Base-by-base conservation (phyloP, 2,888 invertebrate genomes). In the Ichneumoninae sp. region DNA sequence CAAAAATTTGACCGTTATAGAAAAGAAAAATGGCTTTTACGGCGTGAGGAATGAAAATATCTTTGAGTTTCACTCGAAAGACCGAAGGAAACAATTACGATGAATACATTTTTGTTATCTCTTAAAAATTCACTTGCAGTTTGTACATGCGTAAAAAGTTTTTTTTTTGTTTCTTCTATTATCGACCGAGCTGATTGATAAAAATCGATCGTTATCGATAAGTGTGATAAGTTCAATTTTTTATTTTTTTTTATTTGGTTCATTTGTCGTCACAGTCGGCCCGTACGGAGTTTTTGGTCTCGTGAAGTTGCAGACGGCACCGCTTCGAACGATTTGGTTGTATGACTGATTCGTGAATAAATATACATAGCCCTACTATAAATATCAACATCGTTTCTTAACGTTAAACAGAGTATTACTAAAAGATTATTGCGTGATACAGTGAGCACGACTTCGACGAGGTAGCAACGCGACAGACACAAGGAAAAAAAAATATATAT, bases 371-470 rank as follows among this genome's bases (percentile, higher is more conserved):
- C 52, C 47, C 70, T 80, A 76, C 60, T 78, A 81, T 81, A 86
- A 71, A 81, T 75, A 84, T 84, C 74, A 77, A 86, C 78, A 75
- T 78, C 54, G 68, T 65, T 74, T 30, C 60, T 47, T 47, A 74
- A 52, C 65, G 16, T 33, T 44, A 47, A 74, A 65, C 65, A 33
- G 72, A 82, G 82, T 72, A 82, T 78, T 57, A 72, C 47, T 44
- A 68, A 57, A 33, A 50, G 72, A 85, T 87, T 90, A 90, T 90
- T 90, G 90, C 90, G 82, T 88, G 85, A 88, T 87, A 88, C 86
- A 87, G 85, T 90, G 89, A 88, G 89, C 90, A 87, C 68, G 74
- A 57, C 66, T 71, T 70, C 44, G 50, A 71, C 52, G 16, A 57
- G 78, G 62, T 33, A 50, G 54, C 50, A 74, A 7, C n/a, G 19